These are phyloP conservation scores for Dolichomitus sp. DNA, from an alignment of 2,888 invertebrate genomes.

Conservation along the genomic window DNA sequence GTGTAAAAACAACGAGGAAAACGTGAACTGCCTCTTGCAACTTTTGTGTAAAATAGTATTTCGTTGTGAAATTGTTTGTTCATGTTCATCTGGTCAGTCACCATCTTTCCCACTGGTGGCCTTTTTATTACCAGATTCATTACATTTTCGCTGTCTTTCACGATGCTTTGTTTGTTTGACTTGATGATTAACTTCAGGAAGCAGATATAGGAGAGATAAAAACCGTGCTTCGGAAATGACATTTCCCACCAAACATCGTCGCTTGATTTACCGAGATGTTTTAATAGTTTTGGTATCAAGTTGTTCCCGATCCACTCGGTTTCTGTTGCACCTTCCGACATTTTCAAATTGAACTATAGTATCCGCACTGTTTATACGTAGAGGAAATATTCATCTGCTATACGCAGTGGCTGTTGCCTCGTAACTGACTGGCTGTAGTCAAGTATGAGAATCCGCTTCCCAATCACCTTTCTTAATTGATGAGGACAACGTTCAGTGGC, in stretches of 20 bases:
- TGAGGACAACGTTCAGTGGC: not conserved
- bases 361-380: not conserved
- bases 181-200: conserved; percentile 68
- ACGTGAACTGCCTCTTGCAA: conserved; percentile 48
- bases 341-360: not conserved
- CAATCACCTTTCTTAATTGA: not conserved
- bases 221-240: conserved; percentile 62
- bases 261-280: conserved; percentile 50
- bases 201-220: conserved; percentile 71
- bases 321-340: conserved; percentile 23
- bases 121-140: conserved; percentile 71
- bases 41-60: conserved; percentile 78
- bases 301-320: conserved; percentile 61
- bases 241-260: conserved; percentile 63
- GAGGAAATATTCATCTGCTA: not conserved
- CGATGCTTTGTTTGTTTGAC: not conserved
- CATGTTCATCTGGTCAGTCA: accelerated
- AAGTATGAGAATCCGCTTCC: not conserved
- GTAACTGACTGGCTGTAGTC: not conserved
- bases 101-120: accelerated
- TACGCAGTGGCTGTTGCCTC: not conserved
- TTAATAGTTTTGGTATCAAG: conserved; percentile 62
- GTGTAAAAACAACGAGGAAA: conserved; percentile 66
- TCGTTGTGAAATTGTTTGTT: conserved; percentile 78
- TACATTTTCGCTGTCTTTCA: not conserved